Base-by-base conservation (phyloP, 1,140 invertebrate species). In the Bombus huntii region DNA sequence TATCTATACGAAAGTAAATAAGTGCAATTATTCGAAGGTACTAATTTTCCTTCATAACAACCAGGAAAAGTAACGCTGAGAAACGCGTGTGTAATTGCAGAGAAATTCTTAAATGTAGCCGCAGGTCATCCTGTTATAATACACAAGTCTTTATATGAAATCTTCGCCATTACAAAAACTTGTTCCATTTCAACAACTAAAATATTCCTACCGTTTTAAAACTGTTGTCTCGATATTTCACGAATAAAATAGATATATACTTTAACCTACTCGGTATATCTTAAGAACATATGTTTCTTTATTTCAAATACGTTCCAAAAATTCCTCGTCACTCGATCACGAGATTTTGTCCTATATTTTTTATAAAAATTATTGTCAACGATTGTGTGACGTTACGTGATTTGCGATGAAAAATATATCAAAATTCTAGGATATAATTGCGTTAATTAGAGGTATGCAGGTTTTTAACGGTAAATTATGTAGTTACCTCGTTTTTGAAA, bases 51-150 rank as follows among this genome's bases (percentile, higher is more conserved):
- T 25, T 77, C 59, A 8, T 44, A 65, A 65, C 59, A 65, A 42
- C 75, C 28, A n/a, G 37, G 75, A 65, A 77, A 62, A 65, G n/a
- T 77, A 65, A 37, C 34, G 73, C 34, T 34, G 42, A 34, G 73
- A 47, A 44, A 37, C 37, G 28, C 37, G 57, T 62, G 31, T 25
- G 18, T 42, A 44, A 77, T 28, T 42, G 18, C 25, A 22, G 75
- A 62, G 75, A 77, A 77, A 77, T 74, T 74, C 34, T 37, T 65
- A 77, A 77, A 31, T 22, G 25, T 37, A 57, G 59, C 37, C 44
- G 75, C 37, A 12, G 28, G 28, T 28, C 22, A 62, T 31, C 34
- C 68, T 25, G 22, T n/a, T 57, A 34, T 37, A 15, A 31, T n/a
- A 62, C 3, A 62, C 28, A 6, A 2, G 4, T 5, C 18, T n/a